These are phyloP conservation scores for Mystacides longicornis DNA, from an alignment of 2,888 invertebrate genomes.

Conservation along the genomic window DNA sequence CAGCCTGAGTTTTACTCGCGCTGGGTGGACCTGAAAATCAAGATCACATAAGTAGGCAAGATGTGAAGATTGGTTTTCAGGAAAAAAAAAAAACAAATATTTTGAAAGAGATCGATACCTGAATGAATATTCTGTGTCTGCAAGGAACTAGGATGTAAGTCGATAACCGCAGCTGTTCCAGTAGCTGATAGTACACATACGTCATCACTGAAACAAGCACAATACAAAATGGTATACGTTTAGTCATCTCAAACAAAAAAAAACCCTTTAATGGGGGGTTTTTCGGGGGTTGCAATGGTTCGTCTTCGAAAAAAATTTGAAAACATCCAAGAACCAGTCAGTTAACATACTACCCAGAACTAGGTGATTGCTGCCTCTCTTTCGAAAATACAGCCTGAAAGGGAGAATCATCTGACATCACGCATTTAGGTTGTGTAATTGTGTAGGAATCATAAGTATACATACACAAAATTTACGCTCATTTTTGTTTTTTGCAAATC, in stretches of 20 bases:
- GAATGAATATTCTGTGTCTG: conserved; percentile 6
- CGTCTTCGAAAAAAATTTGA: no score
- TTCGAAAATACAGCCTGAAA: no score
- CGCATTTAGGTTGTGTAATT: no score
- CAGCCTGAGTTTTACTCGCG: conserved; percentile 4
- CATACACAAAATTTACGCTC: no score
- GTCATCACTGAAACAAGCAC: conserved; percentile 65
- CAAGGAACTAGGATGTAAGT: conserved; percentile 43
- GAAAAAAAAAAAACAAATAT: neutral
- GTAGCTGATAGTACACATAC: conserved; percentile 89
- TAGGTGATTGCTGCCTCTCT: no score
- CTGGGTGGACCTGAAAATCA: conserved; percentile 10
- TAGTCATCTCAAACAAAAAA: neutral
- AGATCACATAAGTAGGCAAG: neutral
- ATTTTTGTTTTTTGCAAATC: no score
- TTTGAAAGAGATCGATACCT: conserved; percentile 1
- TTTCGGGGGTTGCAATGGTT: no score
- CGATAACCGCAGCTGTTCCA: conserved; percentile 87
- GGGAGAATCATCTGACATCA: no score
- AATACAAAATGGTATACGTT: neutral
- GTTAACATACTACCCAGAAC: no score
- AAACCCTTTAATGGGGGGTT: neutral
- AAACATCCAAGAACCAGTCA: no score
- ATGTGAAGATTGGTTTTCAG: neutral
- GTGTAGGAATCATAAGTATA: no score